Evolutionary conservation across 2,797 vertebrate genomes (phyloP).

Genomic region (Benthosema pterotum): DNA sequence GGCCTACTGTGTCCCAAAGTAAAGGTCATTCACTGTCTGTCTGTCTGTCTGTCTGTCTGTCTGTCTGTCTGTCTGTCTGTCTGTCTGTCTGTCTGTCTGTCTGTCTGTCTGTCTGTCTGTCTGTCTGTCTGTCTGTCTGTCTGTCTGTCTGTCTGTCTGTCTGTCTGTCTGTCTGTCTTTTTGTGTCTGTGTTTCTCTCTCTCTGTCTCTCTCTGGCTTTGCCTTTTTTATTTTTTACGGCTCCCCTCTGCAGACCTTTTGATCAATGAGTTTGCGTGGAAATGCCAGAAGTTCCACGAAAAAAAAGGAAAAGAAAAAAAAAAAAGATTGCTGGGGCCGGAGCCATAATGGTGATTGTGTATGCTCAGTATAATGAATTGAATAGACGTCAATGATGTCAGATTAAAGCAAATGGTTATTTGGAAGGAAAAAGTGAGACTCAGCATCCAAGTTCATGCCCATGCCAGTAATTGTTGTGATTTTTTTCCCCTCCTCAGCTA

Average conservation of each 20-base stretch:
- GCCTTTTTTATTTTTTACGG: neutral
- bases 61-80: neutral
- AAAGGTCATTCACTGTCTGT: neutral
- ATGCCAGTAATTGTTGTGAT: neutral
- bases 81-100: conserved; percentile 13
- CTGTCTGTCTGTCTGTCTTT: conserved; percentile 10
- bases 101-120: neutral
- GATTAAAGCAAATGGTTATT: conserved; percentile 50
- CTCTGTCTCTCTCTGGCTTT: conserved; percentile 19
- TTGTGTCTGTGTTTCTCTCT: neutral
- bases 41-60: conserved; percentile 13
- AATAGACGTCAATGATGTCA: conserved; percentile 46
- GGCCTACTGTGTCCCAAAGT: too few species aligned
- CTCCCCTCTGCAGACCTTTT: conserved; percentile 36
- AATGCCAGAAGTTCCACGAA: conserved; percentile 26
- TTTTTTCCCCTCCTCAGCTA: neutral
- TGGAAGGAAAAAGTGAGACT: conserved; percentile 24
- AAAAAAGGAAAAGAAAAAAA: too few species aligned
- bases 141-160: neutral
- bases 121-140: conserved; percentile 13
- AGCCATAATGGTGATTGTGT: conserved; percentile 48
- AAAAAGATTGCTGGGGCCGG: conserved; percentile 26
- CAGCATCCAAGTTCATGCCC: conserved; percentile 16
- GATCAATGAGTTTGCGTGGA: conserved; percentile 34
- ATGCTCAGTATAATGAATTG: conserved; percentile 48